Conservation (phyloP, 1,140 invertebrate species). For the Drosophila mauritiana region DNA sequence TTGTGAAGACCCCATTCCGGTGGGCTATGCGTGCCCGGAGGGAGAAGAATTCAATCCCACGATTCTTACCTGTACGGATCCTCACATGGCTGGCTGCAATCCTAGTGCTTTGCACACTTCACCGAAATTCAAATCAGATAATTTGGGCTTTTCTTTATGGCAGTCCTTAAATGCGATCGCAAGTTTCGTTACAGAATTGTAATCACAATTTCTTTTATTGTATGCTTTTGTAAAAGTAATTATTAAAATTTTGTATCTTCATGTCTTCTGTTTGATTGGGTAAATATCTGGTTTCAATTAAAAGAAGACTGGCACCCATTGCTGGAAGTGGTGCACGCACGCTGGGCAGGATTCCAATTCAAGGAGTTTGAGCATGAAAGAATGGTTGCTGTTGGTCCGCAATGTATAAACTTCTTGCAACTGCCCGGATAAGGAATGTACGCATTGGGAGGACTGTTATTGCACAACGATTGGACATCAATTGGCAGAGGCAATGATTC, state of each 20-base stretch:
- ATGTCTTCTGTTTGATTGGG: neutral
- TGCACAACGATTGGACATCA: constrained; percentile 27
- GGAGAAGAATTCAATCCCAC: constrained; percentile 44
- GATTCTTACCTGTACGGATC: constrained; percentile 28
- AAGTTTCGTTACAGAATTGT: constrained; percentile 3
- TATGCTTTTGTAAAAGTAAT: neutral
- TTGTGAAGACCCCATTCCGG: constrained; percentile 52
- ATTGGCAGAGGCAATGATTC: constrained; percentile 6
- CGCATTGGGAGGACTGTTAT: neutral
- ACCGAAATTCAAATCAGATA: neutral
- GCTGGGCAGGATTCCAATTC: constrained; percentile 38
- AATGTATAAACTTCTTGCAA: constrained; percentile 72
- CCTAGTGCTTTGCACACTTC: neutral
- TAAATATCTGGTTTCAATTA: too few relatives aligned
- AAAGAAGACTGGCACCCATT: constrained; percentile 6
- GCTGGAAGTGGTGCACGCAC: constrained; percentile 23
- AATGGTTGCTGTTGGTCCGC: constrained; percentile 45
- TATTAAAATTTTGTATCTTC: neutral
- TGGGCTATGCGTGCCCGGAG: constrained; percentile 53
- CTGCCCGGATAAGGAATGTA: constrained; percentile 65
- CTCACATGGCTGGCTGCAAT: constrained; percentile 39
- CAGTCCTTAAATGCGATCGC: neutral
- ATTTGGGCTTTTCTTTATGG: neutral
- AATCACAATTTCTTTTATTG: constrained; percentile 15
- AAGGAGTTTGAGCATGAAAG: constrained; percentile 45